A percentile compares a stretch with the other conserved stretches of the same genome.
phyloP scores from a whole-genome alignment of 1,140 invertebrate genomes.

The Campodea augens region DNA sequence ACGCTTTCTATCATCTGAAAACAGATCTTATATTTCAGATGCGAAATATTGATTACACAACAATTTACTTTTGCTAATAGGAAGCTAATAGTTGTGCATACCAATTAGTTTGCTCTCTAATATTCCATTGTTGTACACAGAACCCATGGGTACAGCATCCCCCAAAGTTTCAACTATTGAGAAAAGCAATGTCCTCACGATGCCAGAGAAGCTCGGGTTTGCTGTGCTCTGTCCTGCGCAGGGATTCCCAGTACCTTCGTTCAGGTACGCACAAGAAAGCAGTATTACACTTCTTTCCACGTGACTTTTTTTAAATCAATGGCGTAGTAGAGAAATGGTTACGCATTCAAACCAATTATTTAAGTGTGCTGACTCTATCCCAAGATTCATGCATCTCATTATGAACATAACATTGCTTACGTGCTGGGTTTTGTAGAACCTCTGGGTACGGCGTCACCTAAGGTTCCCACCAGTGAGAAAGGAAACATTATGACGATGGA shows the following conservation, averaged over 20 bases:
- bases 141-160: constrained; percentile 14
- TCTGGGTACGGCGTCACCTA: constrained; percentile 39
- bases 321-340: too few species aligned
- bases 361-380: too few species aligned
- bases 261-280: too few species aligned
- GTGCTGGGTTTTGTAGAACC: constrained; percentile 34
- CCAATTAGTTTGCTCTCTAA: too few species aligned
- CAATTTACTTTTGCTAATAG: too few species aligned
- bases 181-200: constrained; percentile 13
- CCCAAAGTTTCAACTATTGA: constrained; percentile 12
- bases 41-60: too few species aligned
- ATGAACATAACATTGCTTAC: neutral
- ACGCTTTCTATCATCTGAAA: too few species aligned
- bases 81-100: too few species aligned
- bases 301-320: too few species aligned
- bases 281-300: too few species aligned
- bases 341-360: too few species aligned
- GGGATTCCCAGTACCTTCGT: constrained; percentile 39
- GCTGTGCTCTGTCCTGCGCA: constrained; percentile 32
- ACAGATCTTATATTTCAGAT: too few species aligned
- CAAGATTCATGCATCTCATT: constrained; percentile 5
- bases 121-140: constrained; percentile 14
- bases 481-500: constrained; percentile 8
- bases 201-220: constrained; percentile 25
- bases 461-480: constrained; percentile 17